phyloP scores from a whole-genome alignment of 2,113 vertebrate species.

The Empidonax traillii region DNA sequence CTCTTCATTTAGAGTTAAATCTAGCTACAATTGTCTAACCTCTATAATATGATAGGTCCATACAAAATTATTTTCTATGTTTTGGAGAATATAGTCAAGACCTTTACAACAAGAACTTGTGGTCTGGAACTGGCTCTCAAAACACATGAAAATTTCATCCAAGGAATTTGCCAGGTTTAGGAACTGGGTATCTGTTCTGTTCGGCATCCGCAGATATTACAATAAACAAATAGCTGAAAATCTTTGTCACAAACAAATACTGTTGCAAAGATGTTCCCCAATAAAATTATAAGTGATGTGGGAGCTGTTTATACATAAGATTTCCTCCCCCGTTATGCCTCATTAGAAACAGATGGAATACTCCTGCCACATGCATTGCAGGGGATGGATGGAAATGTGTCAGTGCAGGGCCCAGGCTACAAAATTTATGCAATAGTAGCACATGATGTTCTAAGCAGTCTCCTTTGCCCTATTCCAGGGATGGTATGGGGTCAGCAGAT shows the following conservation, averaged over 20 bases:
- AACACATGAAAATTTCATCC: neutral
- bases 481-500: neutral
- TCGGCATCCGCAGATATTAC: neutral
- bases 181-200: neutral
- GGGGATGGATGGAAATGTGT: slow-evolving; percentile 1
- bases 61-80: neutral
- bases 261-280: neutral
- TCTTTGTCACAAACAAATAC: neutral
- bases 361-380: neutral
- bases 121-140: neutral
- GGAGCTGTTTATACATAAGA: slow-evolving; percentile 2
- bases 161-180: neutral
- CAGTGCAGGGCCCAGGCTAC: neutral
- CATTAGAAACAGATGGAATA: slow-evolving; percentile 38
- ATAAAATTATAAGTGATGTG: neutral
- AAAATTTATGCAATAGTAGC: neutral
- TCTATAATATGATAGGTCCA: neutral
- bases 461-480: neutral
- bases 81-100: neutral
- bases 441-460: neutral
- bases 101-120: neutral
- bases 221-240: slow-evolving; percentile 6
- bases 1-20: neutral
- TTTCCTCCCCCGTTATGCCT: slow-evolving; percentile 13
- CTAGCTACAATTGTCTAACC: neutral